Evolutionary conservation across 2,113 vertebrate species (phyloP), one percentile per base, ranked within the genome.

Genomic region (Dolichotis patagonum): DNA sequence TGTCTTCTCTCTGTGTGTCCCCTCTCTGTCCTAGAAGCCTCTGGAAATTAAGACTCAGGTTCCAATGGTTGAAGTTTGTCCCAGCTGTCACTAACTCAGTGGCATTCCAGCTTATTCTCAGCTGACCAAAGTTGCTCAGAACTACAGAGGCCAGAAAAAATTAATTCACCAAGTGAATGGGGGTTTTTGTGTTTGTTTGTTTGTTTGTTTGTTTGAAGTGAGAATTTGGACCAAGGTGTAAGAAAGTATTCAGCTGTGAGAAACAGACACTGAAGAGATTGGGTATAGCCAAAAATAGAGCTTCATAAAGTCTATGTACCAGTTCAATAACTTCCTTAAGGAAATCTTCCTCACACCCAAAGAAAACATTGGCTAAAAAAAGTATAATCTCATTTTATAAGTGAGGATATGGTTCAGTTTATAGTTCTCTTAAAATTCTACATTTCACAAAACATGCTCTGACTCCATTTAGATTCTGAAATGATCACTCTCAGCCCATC

Each of bases 241-340:
- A 52, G 7, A 3, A 78, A 80, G 83, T 92, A 20, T 8, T 54
- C 71, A 89, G 28, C 63, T 95, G 41, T 73, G 4, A 75, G 1
- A 32, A 11, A 38, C 49, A 0, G 9, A 7, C 6, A 24, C 0
- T 16, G 17, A 62, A 7, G 6, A 38, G 2, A 2, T 49, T 41
- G 84, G 26, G 14, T 32, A 41, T 0, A n/a, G 9, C 7, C 6
- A 52, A 65, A 65, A 52, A 71, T 52, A n/a, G 20, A 84, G 38
- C n/a, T 89, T 86, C 17, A 19, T 84, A 62, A 80, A 86, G 84
- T 77, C 13, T 28, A 24, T 26, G 49, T 43, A 35, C 7, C 17
- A 43, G 35, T 32, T 43, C 20, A 88, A 52, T 6, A 9, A 65
- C 2, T 78, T 95, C 14, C 13, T 43, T 28, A 60, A 28, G 2